phyloP scores from a whole-genome alignment of 2,888 invertebrate species.

The Bedellia somnulentella region DNA sequence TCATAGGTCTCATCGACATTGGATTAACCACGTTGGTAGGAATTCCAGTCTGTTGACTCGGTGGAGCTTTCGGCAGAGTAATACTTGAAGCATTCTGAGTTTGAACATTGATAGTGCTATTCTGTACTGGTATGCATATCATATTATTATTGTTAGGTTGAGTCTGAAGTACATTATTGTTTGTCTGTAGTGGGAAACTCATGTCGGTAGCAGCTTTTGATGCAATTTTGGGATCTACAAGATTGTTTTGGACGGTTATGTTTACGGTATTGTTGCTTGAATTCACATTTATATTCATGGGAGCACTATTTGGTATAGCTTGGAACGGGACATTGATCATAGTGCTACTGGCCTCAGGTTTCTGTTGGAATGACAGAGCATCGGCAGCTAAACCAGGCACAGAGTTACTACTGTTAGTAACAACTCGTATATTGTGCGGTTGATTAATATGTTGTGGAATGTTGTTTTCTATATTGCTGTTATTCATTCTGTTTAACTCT shows the following conservation, averaged over 20 bases:
- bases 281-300: conserved; percentile 54
- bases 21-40: conserved; percentile 75
- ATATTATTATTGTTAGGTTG: conserved; percentile 34
- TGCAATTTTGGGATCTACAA: conserved; percentile 52
- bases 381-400: conserved; percentile 31
- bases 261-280: conserved; percentile 54
- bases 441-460: conserved; percentile 42
- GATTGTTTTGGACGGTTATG: conserved; percentile 51
- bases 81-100: conserved; percentile 59
- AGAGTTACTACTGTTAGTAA: conserved; percentile 40
- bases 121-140: conserved; percentile 49
- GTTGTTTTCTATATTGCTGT: conserved; percentile 32
- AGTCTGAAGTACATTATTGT: conserved; percentile 30
- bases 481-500: conserved; percentile 39
- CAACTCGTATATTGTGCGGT: conserved; percentile 49
- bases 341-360: conserved; percentile 36
- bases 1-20: conserved; percentile 71
- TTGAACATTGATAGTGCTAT: conserved; percentile 47
- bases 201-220: conserved; percentile 42
- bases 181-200: conserved; percentile 41
- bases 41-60: conserved; percentile 63
- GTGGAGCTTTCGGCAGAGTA: conserved; percentile 62
- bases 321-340: conserved; percentile 57
- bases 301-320: conserved; percentile 52
- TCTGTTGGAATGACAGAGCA: conserved; percentile 42